Percentiles rank a stretch among this genome's conserved stretches.
These are phyloP conservation scores for Saimiri boliviensis DNA, from an alignment of 2,113 vertebrate genomes.

Conservation along the genomic window DNA sequence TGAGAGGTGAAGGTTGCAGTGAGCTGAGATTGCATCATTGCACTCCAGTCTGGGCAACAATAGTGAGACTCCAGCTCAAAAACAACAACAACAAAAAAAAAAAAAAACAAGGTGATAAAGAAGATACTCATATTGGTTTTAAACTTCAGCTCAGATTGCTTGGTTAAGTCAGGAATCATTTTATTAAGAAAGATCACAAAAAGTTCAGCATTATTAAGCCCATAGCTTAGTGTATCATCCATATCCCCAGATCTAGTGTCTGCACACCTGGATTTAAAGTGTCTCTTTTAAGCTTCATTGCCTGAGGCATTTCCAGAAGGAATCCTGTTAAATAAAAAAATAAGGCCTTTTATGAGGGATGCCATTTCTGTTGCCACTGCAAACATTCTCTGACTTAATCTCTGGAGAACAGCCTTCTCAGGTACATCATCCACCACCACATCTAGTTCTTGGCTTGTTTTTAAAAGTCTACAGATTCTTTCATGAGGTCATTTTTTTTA, in stretches of 20 bases:
- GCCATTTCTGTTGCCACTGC: slow-evolving; percentile 30
- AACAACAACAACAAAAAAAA: no score
- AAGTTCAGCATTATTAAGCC: slow-evolving; percentile 32
- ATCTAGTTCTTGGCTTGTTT: slow-evolving; percentile 60
- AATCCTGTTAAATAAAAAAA: slow-evolving; percentile 50
- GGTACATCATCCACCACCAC: slow-evolving; percentile 51
- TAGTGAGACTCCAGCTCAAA: no score
- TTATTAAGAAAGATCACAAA: slow-evolving; percentile 50
- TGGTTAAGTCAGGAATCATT: slow-evolving; percentile 25
- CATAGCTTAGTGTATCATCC: background rate
- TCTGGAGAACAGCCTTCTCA: background rate
- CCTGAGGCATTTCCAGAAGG: slow-evolving; percentile 65
- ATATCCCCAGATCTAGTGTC: slow-evolving; percentile 35
- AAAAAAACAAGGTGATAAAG: background rate
- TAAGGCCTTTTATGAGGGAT: slow-evolving; percentile 47
- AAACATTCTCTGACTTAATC: slow-evolving; percentile 45
- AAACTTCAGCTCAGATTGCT: slow-evolving; percentile 44
- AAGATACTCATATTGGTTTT: background rate
- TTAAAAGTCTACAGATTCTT: slow-evolving; percentile 59
- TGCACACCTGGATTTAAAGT: slow-evolving; percentile 60
- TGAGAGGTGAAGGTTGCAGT: no score
- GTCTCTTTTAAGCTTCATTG: slow-evolving; percentile 43
- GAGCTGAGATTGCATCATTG: no score
- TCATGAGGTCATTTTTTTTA: slow-evolving; percentile 72
- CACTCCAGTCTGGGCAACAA: no score